Conservation (phyloP, 2,113 vertebrate genomes). For the Platysternon megacephalum region DNA sequence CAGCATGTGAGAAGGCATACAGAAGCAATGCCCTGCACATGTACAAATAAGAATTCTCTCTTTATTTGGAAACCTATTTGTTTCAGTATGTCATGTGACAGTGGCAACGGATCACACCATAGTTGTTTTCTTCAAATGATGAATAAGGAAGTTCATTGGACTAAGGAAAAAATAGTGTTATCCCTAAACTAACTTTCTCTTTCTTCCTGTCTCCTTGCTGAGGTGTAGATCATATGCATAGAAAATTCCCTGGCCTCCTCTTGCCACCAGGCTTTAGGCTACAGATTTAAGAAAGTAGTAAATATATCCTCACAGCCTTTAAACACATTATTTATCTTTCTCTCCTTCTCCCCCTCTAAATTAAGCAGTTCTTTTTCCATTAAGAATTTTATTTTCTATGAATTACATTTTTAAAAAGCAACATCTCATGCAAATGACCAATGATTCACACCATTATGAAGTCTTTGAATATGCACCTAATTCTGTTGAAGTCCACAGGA, state of each 20-base stretch:
- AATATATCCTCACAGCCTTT: not conserved
- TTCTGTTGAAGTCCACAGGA: not conserved
- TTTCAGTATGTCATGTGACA: not conserved
- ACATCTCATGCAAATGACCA: not conserved
- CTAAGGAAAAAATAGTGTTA: not conserved
- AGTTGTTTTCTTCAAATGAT: not conserved
- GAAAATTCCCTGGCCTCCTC: fast-evolving
- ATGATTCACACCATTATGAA: not conserved
- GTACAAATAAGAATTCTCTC: not conserved
- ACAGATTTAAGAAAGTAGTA: not conserved
- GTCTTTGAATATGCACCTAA: not conserved
- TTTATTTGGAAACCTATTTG: not conserved
- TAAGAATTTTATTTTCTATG: not conserved
- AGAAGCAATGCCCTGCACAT: not conserved
- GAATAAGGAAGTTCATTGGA: not conserved
- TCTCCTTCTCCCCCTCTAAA: not conserved
- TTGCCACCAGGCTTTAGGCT: not conserved
- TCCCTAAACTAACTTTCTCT: fast-evolving
- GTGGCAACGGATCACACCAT: not conserved
- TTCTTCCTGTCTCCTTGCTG: not conserved
- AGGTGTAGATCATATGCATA: not conserved
- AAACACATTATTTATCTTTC: not conserved
- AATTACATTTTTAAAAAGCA: not conserved
- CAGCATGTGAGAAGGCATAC: not conserved
- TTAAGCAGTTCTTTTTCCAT: not conserved